These are phyloP conservation scores for Periparus ater DNA, from an alignment of 2,797 vertebrate species.

Conservation along the genomic window DNA sequence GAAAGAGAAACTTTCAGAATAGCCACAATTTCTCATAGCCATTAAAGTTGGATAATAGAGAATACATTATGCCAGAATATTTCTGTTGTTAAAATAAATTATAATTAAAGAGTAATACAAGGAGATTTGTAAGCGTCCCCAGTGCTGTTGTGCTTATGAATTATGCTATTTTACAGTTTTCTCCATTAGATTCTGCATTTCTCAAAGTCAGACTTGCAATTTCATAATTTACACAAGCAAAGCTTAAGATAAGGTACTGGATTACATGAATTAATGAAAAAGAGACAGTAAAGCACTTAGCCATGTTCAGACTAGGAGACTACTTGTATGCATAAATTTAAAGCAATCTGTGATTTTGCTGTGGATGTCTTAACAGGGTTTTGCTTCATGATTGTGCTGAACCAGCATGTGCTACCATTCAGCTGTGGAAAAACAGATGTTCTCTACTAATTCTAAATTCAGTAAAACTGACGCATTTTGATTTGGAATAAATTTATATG, in stretches of 20 bases:
- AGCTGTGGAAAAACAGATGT: constrained; percentile 10
- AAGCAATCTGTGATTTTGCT: background rate
- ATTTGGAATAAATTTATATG: constrained; percentile 38
- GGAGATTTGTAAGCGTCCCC: background rate
- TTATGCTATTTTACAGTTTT: background rate
- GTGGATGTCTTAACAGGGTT: background rate
- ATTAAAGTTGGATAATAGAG: background rate
- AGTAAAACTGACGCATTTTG: constrained; percentile 33
- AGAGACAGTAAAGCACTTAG: background rate
- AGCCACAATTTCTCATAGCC: background rate
- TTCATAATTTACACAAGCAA: constrained; percentile 9
- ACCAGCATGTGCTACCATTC: background rate
- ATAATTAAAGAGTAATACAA: background rate
- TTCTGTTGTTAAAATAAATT: background rate
- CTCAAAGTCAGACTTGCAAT: constrained; percentile 4
- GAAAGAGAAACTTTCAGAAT: background rate
- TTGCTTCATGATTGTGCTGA: constrained; percentile 6
- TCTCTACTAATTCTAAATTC: constrained; percentile 41
- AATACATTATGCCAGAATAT: background rate
- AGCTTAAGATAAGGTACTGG: background rate
- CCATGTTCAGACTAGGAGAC: background rate
- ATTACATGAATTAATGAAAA: background rate
- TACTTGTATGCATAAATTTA: background rate
- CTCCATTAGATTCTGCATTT: background rate
- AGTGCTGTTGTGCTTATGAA: background rate